Percentiles rank a stretch among this genome's conserved stretches.
phyloP scores from a whole-genome alignment of 2,113 vertebrate species.

The Spizaetus ornatus region DNA sequence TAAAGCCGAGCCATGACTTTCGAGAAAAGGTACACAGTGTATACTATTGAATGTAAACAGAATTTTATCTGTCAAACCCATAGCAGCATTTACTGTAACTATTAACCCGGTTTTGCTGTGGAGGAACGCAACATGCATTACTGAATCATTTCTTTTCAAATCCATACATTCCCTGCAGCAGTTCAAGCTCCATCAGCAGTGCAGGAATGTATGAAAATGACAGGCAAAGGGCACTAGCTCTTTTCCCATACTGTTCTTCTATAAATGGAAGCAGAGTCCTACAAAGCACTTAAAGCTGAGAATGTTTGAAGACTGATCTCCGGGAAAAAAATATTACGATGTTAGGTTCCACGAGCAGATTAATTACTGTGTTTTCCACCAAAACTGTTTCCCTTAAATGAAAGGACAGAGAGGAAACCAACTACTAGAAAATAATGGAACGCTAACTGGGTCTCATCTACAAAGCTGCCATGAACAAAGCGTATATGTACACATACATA shows the following conservation, averaged over 20 bases:
- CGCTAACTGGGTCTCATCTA: not conserved
- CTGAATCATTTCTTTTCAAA: conserved; percentile 65
- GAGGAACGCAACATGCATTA: conserved; percentile 55
- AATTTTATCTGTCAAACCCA: conserved; percentile 56
- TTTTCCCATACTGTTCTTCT: conserved; percentile 70
- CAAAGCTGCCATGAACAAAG: not conserved
- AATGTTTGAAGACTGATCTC: conserved; percentile 7
- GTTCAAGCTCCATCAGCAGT: conserved; percentile 69
- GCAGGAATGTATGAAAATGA: conserved; percentile 77
- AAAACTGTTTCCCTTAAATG: not conserved
- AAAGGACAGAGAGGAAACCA: not conserved
- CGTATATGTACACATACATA: not conserved
- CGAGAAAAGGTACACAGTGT: not conserved
- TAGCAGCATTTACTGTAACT: conserved; percentile 36
- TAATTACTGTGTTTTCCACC: not conserved
- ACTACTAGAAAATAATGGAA: not conserved
- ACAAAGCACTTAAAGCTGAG: conserved; percentile 53
- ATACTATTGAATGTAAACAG: conserved; percentile 29
- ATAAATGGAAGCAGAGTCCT: conserved; percentile 73
- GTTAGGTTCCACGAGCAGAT: not conserved
- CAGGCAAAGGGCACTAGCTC: conserved; percentile 74
- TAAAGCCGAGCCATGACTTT: not conserved
- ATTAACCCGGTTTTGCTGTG: conserved; percentile 32
- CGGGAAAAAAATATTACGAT: not conserved
- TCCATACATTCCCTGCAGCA: conserved; percentile 71